Conservation (phyloP, 1,140 invertebrate genomes). For the Drosophila orosa region DNA sequence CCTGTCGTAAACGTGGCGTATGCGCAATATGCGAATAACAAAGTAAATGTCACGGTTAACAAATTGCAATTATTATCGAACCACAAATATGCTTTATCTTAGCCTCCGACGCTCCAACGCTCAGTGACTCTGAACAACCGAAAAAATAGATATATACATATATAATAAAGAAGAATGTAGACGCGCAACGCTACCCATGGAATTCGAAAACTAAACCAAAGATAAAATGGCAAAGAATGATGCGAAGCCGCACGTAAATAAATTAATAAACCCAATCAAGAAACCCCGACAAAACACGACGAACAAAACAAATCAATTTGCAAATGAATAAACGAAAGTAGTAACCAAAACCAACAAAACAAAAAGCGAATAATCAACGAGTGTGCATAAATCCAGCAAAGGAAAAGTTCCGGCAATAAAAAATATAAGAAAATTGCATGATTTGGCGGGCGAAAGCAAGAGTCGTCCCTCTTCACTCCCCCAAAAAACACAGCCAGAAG, state of each 20-base stretch:
- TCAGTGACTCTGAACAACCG: constrained; percentile 17
- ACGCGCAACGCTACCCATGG: constrained; percentile 17
- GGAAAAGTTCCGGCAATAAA: constrained; percentile 27
- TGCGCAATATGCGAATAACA: constrained; percentile 55
- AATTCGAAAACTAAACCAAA: constrained; percentile 75
- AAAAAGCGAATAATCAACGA: constrained; percentile 36
- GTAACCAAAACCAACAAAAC: constrained; percentile 26
- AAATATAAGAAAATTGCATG: constrained; percentile 30
- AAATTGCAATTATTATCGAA: constrained; percentile 39
- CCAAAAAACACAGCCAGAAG: constrained; percentile 37
- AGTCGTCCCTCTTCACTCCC: constrained; percentile 17
- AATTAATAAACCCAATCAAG: constrained; percentile 54
- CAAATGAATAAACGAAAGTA: constrained; percentile 74
- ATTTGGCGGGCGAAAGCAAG: constrained; percentile 67
- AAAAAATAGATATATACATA: neutral
- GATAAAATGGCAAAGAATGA: constrained; percentile 80
- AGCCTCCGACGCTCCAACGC: constrained; percentile 16
- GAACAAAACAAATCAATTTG: constrained; percentile 69
- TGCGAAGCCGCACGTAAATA: constrained; percentile 49
- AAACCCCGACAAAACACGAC: constrained; percentile 28
- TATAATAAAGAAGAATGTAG: constrained; percentile 55
- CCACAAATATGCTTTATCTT: constrained; percentile 29
- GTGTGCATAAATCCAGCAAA: constrained; percentile 24
- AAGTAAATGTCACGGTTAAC: constrained; percentile 28
- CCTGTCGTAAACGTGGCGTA: constrained; percentile 32